These are phyloP conservation scores for Acheta domesticus DNA, from an alignment of 2,888 invertebrate species.

Conservation along the genomic window DNA sequence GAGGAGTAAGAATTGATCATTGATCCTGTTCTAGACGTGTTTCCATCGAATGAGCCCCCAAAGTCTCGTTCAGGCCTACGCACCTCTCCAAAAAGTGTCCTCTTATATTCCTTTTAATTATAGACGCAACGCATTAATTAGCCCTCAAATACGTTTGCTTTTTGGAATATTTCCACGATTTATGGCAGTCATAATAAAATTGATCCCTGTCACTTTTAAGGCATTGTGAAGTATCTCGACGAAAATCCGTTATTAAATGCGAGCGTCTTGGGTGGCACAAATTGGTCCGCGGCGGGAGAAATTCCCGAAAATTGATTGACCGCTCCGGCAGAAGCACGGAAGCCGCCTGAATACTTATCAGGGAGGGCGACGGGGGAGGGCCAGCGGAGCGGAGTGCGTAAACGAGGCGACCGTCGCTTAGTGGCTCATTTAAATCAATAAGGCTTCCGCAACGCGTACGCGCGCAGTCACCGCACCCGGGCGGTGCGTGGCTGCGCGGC, in stretches of 20 bases:
- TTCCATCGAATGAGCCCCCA: not conserved
- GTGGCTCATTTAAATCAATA: constrained; percentile 5
- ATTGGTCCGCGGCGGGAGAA: not conserved
- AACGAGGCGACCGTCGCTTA: not conserved
- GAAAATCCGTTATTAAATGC: not conserved
- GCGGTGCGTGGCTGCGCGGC: not conserved
- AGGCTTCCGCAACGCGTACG: not conserved
- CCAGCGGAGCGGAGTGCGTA: not conserved
- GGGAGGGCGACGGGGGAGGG: too few relatives aligned
- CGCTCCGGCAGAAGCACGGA: not conserved
- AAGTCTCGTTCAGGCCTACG: not conserved
- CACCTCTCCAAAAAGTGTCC: not conserved
- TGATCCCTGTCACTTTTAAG: constrained; percentile 7
- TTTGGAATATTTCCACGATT: not conserved
- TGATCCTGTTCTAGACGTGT: too few relatives aligned
- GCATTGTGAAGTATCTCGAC: constrained; percentile 8
- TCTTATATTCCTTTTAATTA: not conserved
- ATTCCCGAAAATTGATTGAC: not conserved
- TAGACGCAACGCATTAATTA: not conserved
- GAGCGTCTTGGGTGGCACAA: not conserved
- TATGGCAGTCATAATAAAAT: not conserved
- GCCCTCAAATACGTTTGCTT: not conserved
- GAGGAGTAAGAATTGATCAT: too few relatives aligned
- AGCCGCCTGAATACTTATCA: too few relatives aligned
- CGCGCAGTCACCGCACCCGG: too few relatives aligned